Base-by-base conservation (phyloP, 2,113 vertebrate species). In the Anoura caudifer region DNA sequence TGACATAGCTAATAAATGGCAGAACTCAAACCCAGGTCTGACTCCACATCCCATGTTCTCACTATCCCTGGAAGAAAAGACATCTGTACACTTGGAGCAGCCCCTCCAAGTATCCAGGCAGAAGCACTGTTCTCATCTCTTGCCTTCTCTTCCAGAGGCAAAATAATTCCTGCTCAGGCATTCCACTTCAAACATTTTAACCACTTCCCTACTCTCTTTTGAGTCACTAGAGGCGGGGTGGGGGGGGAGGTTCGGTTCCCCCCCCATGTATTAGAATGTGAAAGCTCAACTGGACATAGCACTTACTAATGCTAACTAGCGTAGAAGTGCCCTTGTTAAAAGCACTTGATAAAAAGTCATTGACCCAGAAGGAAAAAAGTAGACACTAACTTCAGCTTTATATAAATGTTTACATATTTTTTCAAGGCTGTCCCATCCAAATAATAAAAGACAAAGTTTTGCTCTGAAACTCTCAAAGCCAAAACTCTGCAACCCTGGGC, bases 361-460 rank as follows among this genome's bases (percentile, higher is more conserved):
- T 84, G 72, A 91, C 41, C 76, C 61, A 65, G 38, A 88, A 82
- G 14, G 47, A 20, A 33, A 87, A 26, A 89, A 82, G 33, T 12
- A 8, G 24, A 95, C 19, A 73, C 73, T 31, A 41, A 86, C 47
- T 91, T 12, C 61, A 36, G 80, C 28, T 94, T 85, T 93, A 56
- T 69, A 81, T 70, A 80, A 88, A 91, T 26, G 28, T 85, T 31
- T 31, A 80, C 14, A 33, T 17, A 69, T 67, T 28, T 52, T 80
- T 70, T 91, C 77, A 77, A 95, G 56, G 41, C 26, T 84, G 33
- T 65, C 65, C 38, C 38, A 65, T 59, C 33, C n/a, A 81, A 88
- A 88, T 72, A 67, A 90, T 15, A 17, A 94, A 93, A 31, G 45
- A 50, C 41, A 96, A 79, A 63, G 19, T 61, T 89, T 94, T 87